Percentiles rank a stretch among this genome's conserved stretches.
Evolutionary conservation across 2,888 invertebrate species (phyloP).

Genomic region (Trichopoda pennipes): DNA sequence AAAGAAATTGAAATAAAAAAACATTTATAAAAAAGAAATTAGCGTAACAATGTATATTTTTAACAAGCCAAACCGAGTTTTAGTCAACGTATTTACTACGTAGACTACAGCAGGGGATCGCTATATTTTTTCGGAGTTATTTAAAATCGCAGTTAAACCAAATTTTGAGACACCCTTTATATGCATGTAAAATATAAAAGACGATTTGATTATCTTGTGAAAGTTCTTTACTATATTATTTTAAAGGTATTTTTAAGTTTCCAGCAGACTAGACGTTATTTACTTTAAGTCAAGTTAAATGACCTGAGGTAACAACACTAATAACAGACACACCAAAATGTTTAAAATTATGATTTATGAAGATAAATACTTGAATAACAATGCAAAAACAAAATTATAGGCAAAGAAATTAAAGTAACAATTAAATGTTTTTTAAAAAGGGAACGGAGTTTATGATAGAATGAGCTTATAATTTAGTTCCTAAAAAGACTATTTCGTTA

Average conservation of each 20-base stretch:
- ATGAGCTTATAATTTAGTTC: too few species aligned
- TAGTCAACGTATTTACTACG: too few species aligned
- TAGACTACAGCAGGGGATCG: too few species aligned
- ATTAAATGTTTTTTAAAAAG: background rate
- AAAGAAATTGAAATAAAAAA: too few species aligned
- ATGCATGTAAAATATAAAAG: background rate
- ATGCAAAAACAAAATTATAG: background rate
- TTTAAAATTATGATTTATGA: constrained; percentile 63
- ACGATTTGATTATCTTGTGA: background rate
- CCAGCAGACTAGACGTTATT: constrained; percentile 55
- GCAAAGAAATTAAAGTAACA: background rate
- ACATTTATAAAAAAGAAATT: too few species aligned
- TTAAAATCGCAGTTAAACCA: too few species aligned
- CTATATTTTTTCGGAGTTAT: too few species aligned
- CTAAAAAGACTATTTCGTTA: too few species aligned
- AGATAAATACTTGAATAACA: constrained; percentile 48
- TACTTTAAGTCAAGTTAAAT: constrained; percentile 61
- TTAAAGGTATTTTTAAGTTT: background rate
- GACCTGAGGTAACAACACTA: constrained; percentile 53
- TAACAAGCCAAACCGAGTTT: too few species aligned
- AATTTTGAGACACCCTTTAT: background rate
- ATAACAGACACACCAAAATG: constrained; percentile 37
- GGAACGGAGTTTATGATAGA: too few species aligned
- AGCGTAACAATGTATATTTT: too few species aligned
- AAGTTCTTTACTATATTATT: background rate